These are phyloP conservation scores for Falco peregrinus DNA, from an alignment of 2,797 vertebrate genomes.

Conservation along the genomic window DNA sequence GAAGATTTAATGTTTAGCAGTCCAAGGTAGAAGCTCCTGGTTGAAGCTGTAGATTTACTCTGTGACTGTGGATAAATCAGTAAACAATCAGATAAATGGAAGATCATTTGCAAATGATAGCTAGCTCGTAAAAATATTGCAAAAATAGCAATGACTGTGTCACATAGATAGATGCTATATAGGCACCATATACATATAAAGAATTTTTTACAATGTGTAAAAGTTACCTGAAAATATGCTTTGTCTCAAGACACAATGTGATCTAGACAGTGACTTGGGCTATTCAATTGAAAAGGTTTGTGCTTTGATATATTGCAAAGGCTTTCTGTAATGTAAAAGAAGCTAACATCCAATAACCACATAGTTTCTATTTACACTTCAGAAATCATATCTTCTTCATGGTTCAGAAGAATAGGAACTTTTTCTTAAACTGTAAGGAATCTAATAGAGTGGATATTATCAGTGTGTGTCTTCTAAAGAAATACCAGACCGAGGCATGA, in stretches of 20 bases:
- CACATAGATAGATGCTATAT: background rate
- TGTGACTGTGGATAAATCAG: background rate
- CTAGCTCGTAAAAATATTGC: background rate
- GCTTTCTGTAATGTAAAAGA: background rate
- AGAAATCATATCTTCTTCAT: background rate
- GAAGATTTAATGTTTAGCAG: background rate
- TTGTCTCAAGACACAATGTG: background rate
- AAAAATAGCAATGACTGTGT: background rate
- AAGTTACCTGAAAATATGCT: background rate
- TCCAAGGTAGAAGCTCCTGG: background rate
- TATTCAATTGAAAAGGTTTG: background rate
- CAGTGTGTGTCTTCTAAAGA: background rate
- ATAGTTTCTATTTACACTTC: background rate
- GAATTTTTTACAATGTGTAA: background rate
- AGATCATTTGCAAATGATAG: background rate
- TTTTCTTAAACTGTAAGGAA: background rate
- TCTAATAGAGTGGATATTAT: background rate
- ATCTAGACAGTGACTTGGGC: background rate
- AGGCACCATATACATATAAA: background rate
- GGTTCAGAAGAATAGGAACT: background rate
- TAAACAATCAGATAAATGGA: background rate
- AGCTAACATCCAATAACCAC: background rate
- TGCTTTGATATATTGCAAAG: background rate
- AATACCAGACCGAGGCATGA: background rate
- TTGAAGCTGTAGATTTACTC: background rate